Evolutionary conservation across 2,888 invertebrate species (phyloP), one percentile per base, ranked within the genome.

Genomic region (Hemaris fuciformis): DNA sequence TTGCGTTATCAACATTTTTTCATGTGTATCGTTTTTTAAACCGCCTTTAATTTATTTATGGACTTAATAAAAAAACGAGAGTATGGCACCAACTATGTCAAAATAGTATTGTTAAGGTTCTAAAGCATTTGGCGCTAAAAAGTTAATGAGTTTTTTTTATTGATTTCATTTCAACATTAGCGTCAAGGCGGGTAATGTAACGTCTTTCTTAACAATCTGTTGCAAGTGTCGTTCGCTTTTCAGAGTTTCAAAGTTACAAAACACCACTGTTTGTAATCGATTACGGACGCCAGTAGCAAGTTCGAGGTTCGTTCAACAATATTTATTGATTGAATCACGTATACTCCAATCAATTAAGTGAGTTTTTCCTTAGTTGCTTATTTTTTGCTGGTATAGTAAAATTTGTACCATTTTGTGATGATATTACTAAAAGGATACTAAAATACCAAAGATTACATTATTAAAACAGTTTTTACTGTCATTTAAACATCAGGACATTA

Each of bases 221-320:
- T 53, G 74, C 70, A 68, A 74, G 65, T 64, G 18, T 67, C 62
- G 43, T 63, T 60, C 59, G 61, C 43, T 61, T 68, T 58, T 58
- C 48, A 25, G 46, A 60, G 23, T 58, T 64, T 63, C 56, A 57
- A 59, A 62, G 62, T 73, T 68, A 69, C 69, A 66, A 61, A 70
- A 69, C 66, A 64, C 63, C 66, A 71, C 68, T 68, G 65, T 62
- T 65, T 43, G 57, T 63, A 74, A 75, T 74, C 63, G 67, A 73
- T 73, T 74, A 73, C 65, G 31, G 10, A 53, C 31, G 25, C 46
- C 10, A 10, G 15, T 42, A 20, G 43, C 45, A 31, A 53, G 53
- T 53, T 53, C 53, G 53, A 53, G 31, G 15, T 25, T 48, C 25
- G 10, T 31, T 31, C 27, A n/a, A 53, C 53, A 53, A 53, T 53